Evolutionary conservation across 2,888 invertebrate species (phyloP).

Genomic region (Lysandra bellargus): DNA sequence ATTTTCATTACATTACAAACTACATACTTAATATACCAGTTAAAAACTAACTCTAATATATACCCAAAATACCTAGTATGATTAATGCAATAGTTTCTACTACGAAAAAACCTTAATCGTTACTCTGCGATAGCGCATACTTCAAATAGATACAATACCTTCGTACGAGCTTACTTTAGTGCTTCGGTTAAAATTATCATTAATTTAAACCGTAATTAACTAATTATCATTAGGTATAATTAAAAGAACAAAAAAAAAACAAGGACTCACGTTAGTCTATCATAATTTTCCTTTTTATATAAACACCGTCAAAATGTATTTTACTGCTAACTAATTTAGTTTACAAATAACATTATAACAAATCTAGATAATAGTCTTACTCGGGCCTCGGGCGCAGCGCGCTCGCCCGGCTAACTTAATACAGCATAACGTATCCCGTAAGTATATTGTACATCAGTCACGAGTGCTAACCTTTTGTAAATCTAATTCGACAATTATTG

Average conservation of each 20-base stretch:
- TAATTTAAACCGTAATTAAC: constrained; percentile 82
- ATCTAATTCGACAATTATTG: constrained; percentile 73
- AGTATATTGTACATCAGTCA: constrained; percentile 81
- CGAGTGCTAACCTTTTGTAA: constrained; percentile 77
- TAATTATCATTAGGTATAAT: constrained; percentile 79
- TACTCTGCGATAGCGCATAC: constrained; percentile 68
- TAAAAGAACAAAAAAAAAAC: constrained; percentile 60
- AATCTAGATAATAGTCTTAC: constrained; percentile 79
- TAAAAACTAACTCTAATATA: constrained; percentile 79
- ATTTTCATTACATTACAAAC: constrained; percentile 78
- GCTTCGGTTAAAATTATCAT: constrained; percentile 77
- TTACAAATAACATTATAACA: constrained; percentile 65
- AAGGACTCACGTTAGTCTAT: constrained; percentile 78
- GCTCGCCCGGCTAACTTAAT: constrained; percentile 77
- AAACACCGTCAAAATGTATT: constrained; percentile 48
- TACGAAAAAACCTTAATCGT: constrained; percentile 73
- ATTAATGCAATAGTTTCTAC: constrained; percentile 79
- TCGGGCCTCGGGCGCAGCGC: constrained; percentile 54
- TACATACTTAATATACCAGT: constrained; percentile 80
- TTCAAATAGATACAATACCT: constrained; percentile 72
- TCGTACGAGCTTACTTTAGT: constrained; percentile 77
- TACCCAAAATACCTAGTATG: constrained; percentile 81
- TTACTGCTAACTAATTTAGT: constrained; percentile 59
- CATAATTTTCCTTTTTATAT: constrained; percentile 80
- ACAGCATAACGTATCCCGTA: constrained; percentile 77